Evolutionary conservation across 2,888 invertebrate genomes (phyloP).

Genomic region (Notocelia uddmanniana): DNA sequence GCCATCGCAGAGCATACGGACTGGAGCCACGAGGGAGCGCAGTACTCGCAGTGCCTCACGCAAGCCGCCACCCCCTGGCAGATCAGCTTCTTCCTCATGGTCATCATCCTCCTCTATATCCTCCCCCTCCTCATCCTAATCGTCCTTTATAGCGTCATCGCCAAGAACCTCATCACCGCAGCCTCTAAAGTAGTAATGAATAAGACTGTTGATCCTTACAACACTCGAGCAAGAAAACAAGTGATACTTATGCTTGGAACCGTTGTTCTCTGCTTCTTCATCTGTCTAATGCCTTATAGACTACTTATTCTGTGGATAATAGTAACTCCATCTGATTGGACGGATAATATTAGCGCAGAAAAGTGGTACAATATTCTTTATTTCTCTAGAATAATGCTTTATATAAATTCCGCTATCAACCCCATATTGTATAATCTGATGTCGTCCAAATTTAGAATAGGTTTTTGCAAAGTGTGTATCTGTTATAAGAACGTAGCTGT

Average conservation of each 20-base stretch:
- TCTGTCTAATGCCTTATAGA: constrained; percentile 95
- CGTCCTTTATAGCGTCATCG: constrained; percentile 93
- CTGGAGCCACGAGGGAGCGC: constrained; percentile 89
- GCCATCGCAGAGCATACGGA: constrained; percentile 90
- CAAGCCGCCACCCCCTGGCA: constrained; percentile 92
- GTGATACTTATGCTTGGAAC: constrained; percentile 95
- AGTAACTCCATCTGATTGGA: constrained; percentile 89
- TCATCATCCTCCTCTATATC: constrained; percentile 92
- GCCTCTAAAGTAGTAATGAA: constrained; percentile 89
- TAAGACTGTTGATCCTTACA: constrained; percentile 90
- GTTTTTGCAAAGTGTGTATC: constrained; percentile 90
- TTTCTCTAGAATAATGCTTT: constrained; percentile 94
- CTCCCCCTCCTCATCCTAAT: constrained; percentile 92
- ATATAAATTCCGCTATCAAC: constrained; percentile 95
- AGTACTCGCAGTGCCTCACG: constrained; percentile 91
- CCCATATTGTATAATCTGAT: constrained; percentile 97
- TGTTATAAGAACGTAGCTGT: constrained; percentile 78
- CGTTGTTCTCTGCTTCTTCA: constrained; percentile 94
- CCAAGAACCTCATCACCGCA: constrained; percentile 91
- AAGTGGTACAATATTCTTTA: constrained; percentile 93
- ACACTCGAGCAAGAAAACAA: constrained; percentile 90
- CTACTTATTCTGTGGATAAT: constrained; percentile 94
- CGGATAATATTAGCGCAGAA: constrained; percentile 90
- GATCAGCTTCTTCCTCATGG: constrained; percentile 91
- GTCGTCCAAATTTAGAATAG: constrained; percentile 95